Base-by-base conservation (phyloP, 1,140 invertebrate species). In the Dendrolimus kikuchii region DNA sequence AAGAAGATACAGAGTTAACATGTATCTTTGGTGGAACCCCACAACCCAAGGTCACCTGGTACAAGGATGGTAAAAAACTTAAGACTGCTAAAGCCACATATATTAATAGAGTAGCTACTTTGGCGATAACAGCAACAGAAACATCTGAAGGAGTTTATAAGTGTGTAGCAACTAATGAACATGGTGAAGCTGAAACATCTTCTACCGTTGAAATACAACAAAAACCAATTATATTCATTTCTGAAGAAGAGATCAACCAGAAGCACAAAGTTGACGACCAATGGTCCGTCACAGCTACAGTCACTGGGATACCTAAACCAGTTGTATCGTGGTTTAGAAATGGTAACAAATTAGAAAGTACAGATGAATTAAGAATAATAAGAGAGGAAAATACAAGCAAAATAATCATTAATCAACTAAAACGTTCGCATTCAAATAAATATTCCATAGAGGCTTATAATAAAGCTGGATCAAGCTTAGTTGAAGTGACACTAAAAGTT, bases 11-110 rank as follows among this genome's bases (percentile, higher is more conserved):
- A 58, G 93, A 90, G 61, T 86, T 97, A 43, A 89, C 90, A 9
- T 93, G 95, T 72, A 91, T 94, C 46, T 93, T 95, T 68, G 92
- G 91, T 55, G 97, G 95, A n/a, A 86, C 92, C 66, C 96, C 96
- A 4, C 86, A 90, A 74, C 96, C 97, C n/a, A 92, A 91, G 63
- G 91, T 97, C 5, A 91, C 89, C 59, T 98, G 96, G 96, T 91
- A 83, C 47, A 91, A 89, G 70, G 89, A 91, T 65, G 89, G 88
- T 5, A 85, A 89, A 57, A 79, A 88, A 42, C 80, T 92, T 40
- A 89, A 88, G 41, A 86, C 74, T n/a, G 81, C 86, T 43, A 89
- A 83, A 50, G 90, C 91, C 7, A 90, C 89, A 7, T 95, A 93
- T 62, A 91, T 94, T 60, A 92, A 95, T 62, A 90, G 93, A 55